These are phyloP conservation scores for Cosmopolites sordidus DNA, from an alignment of 2,888 invertebrate genomes.

Conservation along the genomic window DNA sequence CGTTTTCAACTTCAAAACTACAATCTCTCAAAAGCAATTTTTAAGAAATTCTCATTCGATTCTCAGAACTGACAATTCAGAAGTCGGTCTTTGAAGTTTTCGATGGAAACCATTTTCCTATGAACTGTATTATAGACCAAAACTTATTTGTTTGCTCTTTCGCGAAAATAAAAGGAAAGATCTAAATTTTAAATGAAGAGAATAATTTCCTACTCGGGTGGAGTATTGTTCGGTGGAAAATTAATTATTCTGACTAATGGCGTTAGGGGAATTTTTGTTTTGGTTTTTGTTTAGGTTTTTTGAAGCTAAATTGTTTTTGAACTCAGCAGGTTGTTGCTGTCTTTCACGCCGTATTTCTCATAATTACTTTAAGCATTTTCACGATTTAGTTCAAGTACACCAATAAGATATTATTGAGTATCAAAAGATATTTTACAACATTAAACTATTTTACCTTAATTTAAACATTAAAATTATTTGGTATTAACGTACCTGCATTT, in stretches of 20 bases:
- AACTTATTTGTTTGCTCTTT: conserved; percentile 10
- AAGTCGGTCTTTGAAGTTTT: conserved; percentile 11
- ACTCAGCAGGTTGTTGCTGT: no score
- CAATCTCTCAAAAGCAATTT: neutral
- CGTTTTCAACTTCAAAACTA: no score
- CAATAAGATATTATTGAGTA: no score
- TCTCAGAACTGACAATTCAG: conserved; percentile 8
- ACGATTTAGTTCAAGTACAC: no score
- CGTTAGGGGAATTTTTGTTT: neutral
- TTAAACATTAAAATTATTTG: no score
- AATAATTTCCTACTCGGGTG: conserved; percentile 6
- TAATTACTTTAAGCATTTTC: no score
- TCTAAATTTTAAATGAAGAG: conserved; percentile 16
- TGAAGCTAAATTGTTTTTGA: neutral
- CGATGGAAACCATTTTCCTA: conserved; percentile 6
- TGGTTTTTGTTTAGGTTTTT: neutral
- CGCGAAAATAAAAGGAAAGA: conserved; percentile 14
- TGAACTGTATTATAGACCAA: conserved; percentile 8
- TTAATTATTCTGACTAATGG: conserved; percentile 7
- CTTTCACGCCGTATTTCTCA: no score
- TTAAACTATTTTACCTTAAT: no score
- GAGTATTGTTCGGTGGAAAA: conserved; percentile 8
- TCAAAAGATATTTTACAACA: no score
- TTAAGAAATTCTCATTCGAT: conserved; percentile 1
- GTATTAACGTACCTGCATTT: no score